Base-by-base conservation (phyloP, 2,113 vertebrate genomes). In the Mastomys natalensis region DNA sequence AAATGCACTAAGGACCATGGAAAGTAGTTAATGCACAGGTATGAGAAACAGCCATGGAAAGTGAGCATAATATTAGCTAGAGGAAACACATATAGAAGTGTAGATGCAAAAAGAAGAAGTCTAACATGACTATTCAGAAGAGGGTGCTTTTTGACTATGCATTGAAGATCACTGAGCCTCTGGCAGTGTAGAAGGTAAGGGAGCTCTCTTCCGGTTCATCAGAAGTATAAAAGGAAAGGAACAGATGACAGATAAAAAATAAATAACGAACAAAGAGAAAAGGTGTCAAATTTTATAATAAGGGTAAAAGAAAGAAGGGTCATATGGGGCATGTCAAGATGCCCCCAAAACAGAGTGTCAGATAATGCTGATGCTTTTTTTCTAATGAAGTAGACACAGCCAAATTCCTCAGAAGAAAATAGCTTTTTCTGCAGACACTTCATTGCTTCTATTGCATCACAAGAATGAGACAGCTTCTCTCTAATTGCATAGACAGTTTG, bases 401-500 rank as follows among this genome's bases (percentile, higher is more conserved):
- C 45, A 90, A 80, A 92, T 26, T 10, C 40, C 93, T 76, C n/a
- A 12, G 17, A 87, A 60, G 26, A 81, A 95, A 94, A 91, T 1
- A 89, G 34, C 37, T 89, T 96, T 76, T 78, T 51, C 88, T 96
- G 34, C 73, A 95, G 70, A 90, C 1, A 91, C 48, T 19, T 81
- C 77, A 92, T 40, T 94, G 62, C 12, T 60, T 87, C 21, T 34
- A 40, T 19, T 91, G 48, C 58, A 87, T 82, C 73, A 81, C 90
- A 68, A 62, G 68, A 90, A 98, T 68, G 73, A 90, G 86, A 48
- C 94, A 96, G 86, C 78, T 82, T 55, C 78, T 95, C 95, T 73
- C 55, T 78, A 96, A 97, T 90, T 98, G 95, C 62, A 91, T 2
- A 68, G 91, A 40, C 90, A 97, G 92, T 97, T 97, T 58, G 76